Conservation (phyloP, 1,140 invertebrate species). For the Brachionus paranguensis region DNA sequence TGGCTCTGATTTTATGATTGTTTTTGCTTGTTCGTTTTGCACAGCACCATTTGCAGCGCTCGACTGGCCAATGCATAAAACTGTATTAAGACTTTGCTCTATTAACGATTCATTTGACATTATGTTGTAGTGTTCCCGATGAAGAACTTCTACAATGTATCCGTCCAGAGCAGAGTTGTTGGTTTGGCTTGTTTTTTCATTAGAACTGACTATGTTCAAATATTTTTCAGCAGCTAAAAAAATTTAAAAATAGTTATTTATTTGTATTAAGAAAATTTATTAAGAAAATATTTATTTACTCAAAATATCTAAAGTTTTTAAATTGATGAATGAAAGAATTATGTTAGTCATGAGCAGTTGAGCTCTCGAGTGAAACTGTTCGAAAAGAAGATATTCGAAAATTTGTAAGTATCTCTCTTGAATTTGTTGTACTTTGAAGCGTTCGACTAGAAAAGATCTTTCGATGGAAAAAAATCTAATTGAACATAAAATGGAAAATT, state of each 20-base stretch:
- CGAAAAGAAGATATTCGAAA: neutral
- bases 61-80: neutral
- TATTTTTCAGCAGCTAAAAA: neutral
- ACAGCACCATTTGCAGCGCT: neutral
- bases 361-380: neutral
- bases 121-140: constrained; percentile 16
- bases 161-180: neutral
- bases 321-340: neutral
- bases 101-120: neutral
- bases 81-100: neutral
- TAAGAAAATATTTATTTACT: neutral
- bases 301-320: constrained; percentile 17
- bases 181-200: neutral
- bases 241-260: neutral
- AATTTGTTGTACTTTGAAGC: constrained; percentile 33
- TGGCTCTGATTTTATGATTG: neutral
- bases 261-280: neutral
- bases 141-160: constrained; percentile 24
- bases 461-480: constrained; percentile 27
- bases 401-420: constrained; percentile 15
- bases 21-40: neutral
- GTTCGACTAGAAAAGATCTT: constrained; percentile 9
- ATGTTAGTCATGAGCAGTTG: neutral
- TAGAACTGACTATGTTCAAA: neutral
- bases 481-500: constrained; percentile 10